A percentile compares a stretch with the other conserved stretches of the same genome.
Conservation (phyloP, 2,113 vertebrate genomes). For the Crotophaga sulcirostris region DNA sequence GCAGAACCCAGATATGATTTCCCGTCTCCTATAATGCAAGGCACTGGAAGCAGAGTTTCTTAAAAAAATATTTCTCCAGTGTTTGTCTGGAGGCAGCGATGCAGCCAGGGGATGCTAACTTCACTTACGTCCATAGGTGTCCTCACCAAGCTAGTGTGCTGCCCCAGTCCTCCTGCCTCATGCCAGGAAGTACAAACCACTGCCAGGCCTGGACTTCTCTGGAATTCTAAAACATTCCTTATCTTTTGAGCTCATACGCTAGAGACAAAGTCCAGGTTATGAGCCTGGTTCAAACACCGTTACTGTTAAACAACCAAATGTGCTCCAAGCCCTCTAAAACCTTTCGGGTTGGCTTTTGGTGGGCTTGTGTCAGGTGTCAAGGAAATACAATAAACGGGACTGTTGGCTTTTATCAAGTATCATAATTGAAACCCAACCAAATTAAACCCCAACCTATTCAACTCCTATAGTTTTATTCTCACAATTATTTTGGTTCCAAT, state of each 20-base stretch:
- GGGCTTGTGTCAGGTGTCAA: not conserved
- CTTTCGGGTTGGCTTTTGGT: not conserved
- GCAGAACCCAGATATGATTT: constrained; percentile 7
- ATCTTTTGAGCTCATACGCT: not conserved
- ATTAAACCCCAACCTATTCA: not conserved
- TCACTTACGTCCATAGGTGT: fast-evolving
- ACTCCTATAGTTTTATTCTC: not conserved
- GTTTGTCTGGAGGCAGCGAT: not conserved
- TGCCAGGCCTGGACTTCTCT: not conserved
- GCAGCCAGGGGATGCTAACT: not conserved
- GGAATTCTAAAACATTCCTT: not conserved
- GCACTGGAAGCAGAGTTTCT: not conserved
- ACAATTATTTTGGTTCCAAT: not conserved
- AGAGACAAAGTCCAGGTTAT: constrained; percentile 25
- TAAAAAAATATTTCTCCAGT: not conserved
- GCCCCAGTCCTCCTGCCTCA: not conserved
- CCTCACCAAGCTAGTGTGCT: not conserved
- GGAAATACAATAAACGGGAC: not conserved
- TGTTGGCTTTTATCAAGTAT: not conserved
- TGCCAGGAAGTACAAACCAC: not conserved
- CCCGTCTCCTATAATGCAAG: not conserved
- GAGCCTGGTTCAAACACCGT: not conserved
- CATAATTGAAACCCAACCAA: not conserved
- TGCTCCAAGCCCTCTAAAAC: not conserved
- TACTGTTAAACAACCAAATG: not conserved